Evolutionary conservation across 2,113 vertebrate species (phyloP).

Genomic region (Vombatus ursinus): DNA sequence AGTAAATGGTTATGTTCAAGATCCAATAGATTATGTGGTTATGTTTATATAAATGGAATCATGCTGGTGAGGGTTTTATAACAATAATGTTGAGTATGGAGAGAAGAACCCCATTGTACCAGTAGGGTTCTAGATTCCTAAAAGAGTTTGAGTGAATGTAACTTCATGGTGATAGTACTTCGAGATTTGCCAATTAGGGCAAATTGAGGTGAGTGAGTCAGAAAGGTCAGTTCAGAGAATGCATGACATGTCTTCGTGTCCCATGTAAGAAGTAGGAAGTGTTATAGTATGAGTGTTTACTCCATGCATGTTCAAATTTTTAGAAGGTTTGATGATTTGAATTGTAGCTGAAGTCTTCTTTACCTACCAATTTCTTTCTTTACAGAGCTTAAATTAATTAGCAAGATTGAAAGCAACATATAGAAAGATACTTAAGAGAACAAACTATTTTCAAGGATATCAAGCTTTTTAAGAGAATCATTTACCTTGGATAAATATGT

Average conservation of each 20-base stretch:
- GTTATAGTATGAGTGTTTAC: background rate
- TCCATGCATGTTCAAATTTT: background rate
- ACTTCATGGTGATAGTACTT: background rate
- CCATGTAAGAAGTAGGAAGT: background rate
- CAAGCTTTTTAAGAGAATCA: background rate
- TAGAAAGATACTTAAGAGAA: background rate
- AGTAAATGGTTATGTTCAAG: background rate
- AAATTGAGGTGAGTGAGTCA: background rate
- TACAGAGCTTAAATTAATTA: slow-evolving; percentile 2
- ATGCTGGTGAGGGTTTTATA: background rate
- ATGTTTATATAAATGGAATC: background rate
- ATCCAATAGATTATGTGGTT: background rate
- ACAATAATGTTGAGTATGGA: background rate
- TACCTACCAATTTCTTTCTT: background rate
- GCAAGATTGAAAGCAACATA: slow-evolving; percentile 23
- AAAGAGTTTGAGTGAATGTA: background rate
- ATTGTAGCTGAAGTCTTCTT: background rate
- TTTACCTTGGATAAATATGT: background rate
- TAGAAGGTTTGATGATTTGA: background rate
- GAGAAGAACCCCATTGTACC: background rate
- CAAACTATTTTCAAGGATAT: background rate
- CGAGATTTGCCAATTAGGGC: background rate
- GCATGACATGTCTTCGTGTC: background rate
- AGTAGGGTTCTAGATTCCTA: background rate
- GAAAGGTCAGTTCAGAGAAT: background rate